phyloP scores from a whole-genome alignment of 1,140 invertebrate genomes.

The Carposina sasakii region DNA sequence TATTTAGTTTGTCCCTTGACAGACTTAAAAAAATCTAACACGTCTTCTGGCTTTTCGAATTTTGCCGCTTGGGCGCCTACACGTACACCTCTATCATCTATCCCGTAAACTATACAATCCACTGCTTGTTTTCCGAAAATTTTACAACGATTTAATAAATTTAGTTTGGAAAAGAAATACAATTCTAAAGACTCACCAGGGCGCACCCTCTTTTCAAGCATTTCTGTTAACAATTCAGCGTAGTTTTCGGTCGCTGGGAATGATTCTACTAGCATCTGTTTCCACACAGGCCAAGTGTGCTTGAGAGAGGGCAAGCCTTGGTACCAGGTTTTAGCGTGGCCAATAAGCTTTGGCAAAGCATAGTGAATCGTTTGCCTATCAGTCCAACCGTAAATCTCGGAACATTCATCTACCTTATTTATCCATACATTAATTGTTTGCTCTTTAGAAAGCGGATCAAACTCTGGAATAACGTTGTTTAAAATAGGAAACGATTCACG shows the following conservation, averaged over 20 bases:
- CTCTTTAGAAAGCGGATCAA: constrained; percentile 4
- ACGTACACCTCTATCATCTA: constrained; percentile 1
- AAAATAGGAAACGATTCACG: constrained; percentile 15
- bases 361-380: constrained; percentile 8
- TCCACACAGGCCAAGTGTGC: constrained; percentile 20
- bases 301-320: constrained; percentile 15
- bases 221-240: constrained; percentile 5
- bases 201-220: neutral
- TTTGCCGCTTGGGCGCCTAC: constrained; percentile 8
- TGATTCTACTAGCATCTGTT: constrained; percentile 15
- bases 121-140: constrained; percentile 11
- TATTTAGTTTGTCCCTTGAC: constrained; percentile 13
- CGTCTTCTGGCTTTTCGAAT: constrained; percentile 7
- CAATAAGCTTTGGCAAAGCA: constrained; percentile 6
- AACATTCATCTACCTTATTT: constrained; percentile 11
- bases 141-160: constrained; percentile 6
- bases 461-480: constrained; percentile 12
- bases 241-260: constrained; percentile 13
- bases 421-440: constrained; percentile 9
- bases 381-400: constrained; percentile 7
- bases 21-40: constrained; percentile 12
- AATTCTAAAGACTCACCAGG: constrained; percentile 1
- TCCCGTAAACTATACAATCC: constrained; percentile 11
- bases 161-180: constrained; percentile 13
- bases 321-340: constrained; percentile 21